Evolutionary conservation across 2,888 invertebrate genomes (phyloP).

Genomic region (Caenorhabditis sp.): DNA sequence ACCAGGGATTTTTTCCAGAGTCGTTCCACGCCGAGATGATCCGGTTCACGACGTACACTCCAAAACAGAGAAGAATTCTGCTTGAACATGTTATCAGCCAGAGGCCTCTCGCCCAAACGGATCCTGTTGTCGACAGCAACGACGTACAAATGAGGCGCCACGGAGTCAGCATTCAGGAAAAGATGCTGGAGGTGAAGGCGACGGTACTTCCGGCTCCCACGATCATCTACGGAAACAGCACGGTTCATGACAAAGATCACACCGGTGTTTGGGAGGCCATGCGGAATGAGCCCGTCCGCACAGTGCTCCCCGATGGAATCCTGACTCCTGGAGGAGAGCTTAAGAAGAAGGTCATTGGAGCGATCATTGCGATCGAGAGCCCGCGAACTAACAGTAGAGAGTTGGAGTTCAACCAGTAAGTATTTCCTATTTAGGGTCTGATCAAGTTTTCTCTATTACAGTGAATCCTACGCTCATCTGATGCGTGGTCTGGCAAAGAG

Average conservation of each 20-base stretch:
- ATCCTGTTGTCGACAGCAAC: conserved; percentile 15
- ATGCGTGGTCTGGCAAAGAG: too few relatives aligned
- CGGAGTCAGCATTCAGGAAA: conserved; percentile 4
- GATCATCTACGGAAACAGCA: conserved; percentile 23
- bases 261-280: conserved; percentile 25
- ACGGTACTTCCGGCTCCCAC: conserved; percentile 39
- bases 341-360: conserved; percentile 16
- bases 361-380: background rate
- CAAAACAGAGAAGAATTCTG: background rate
- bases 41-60: background rate
- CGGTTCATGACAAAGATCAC: background rate
- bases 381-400: too few relatives aligned
- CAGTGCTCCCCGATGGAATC: background rate
- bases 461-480: too few relatives aligned
- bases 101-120: background rate
- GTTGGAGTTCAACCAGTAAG: too few relatives aligned
- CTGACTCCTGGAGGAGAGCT: background rate
- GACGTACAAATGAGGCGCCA: conserved; percentile 22
- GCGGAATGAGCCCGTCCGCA: background rate
- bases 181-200: conserved; percentile 24
- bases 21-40: background rate
- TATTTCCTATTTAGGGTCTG: too few relatives aligned
- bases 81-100: conserved; percentile 6
- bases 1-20: background rate
- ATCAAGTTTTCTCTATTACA: too few relatives aligned